Evolutionary conservation across 92 coral and sea anemone genomes (phyloP), one percentile per base, ranked within the genome.

Genomic region (Isaurus tuberculatus): DNA sequence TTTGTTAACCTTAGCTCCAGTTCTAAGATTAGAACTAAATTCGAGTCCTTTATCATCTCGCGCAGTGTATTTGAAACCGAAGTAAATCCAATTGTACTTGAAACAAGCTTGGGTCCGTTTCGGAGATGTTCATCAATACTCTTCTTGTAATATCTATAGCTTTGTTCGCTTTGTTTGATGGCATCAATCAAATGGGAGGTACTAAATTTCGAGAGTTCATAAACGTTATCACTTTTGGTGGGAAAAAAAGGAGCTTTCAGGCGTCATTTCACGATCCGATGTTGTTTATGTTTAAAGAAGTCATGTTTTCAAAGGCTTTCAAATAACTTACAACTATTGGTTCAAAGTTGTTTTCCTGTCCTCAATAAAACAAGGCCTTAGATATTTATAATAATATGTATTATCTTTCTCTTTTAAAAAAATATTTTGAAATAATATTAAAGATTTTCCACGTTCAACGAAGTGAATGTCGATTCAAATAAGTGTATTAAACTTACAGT

Each of bases 181-280:
- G 60, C 70, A 77, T 58, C 58, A 19, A 34, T 75, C 10, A 70
- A 34, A 55, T 33, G 70, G 82, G 82, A 77, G 82, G 82, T 57
- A 34, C 69, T 31, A 33, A 9, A 58, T 17, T 57, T 36, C 11
- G 36, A 64, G 34, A 33, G 34, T 63, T 63, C 2, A 4, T 26
- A 26, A 63, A 26, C 19, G 26, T 63, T 63, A 13, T 23, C n/a
- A 26, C 63, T 55, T 55, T 55, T 55, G 25, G 23, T 55, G 63
- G 2, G 19, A 29, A 43, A 53, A 29, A 17, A 5, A 53, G 13
- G 72, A n/a, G n/a, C n/a, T n/a, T n/a, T n/a, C n/a, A n/a, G n/a
- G n/a, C n/a, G n/a, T n/a, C n/a, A n/a, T n/a, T n/a, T n/a, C n/a
- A n/a, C n/a, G n/a, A n/a, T n/a, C n/a, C n/a, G n/a, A n/a, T n/a